Percentiles rank a stretch among this genome's conserved stretches.
phyloP scores from a whole-genome alignment of 2,888 invertebrate genomes.

The Ganaspis brasiliensis region DNA sequence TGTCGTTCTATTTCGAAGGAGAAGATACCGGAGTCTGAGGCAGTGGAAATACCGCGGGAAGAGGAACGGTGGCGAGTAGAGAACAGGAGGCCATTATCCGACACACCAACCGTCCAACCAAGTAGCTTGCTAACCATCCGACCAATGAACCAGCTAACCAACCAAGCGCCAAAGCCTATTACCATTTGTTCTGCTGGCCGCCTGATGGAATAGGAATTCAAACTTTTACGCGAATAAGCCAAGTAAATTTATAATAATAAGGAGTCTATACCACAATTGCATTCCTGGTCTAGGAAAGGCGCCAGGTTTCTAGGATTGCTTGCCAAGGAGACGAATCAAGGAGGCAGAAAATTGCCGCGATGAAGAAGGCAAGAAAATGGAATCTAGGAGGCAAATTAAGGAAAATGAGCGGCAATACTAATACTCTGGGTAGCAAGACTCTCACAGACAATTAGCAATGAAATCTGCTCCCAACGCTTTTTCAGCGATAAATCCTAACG shows the following conservation, averaged over 20 bases:
- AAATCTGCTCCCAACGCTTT: constrained; percentile 32
- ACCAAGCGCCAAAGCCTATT: constrained; percentile 63
- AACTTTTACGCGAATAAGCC: constrained; percentile 62
- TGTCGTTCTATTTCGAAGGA: constrained; percentile 50
- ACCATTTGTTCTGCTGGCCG: constrained; percentile 68
- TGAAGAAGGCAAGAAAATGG: constrained; percentile 24
- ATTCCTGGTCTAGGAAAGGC: constrained; percentile 21
- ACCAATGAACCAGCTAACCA: constrained; percentile 51
- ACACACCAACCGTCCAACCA: constrained; percentile 47
- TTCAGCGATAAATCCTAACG: constrained; percentile 19
- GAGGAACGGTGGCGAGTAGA: constrained; percentile 52
- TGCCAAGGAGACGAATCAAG: not conserved
- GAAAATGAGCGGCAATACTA: constrained; percentile 34
- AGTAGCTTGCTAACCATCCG: constrained; percentile 46
- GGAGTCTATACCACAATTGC: constrained; percentile 46
- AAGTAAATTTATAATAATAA: constrained; percentile 70
- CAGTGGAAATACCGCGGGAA: constrained; percentile 48
- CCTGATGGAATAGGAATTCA: constrained; percentile 69
- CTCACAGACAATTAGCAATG: constrained; percentile 32
- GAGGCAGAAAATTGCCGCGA: not conserved
- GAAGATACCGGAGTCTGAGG: constrained; percentile 49
- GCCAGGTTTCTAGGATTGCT: constrained; percentile 17
- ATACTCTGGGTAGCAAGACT: not conserved
- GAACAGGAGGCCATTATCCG: constrained; percentile 59
- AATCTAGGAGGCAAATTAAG: constrained; percentile 19